phyloP scores from a whole-genome alignment of 1,140 invertebrate species.

The Araneus ventricosus region DNA sequence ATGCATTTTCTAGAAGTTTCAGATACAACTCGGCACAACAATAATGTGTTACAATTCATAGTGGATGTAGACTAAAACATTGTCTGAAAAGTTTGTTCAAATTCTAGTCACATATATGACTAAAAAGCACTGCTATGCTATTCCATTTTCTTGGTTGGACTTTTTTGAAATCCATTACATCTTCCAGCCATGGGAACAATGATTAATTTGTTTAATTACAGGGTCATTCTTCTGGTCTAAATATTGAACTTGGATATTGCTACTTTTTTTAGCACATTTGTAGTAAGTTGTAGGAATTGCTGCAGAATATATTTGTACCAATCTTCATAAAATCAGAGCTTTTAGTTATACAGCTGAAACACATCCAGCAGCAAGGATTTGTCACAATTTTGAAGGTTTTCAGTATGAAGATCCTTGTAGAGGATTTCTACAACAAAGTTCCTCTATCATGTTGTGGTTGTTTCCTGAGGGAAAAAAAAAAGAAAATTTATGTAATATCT shows the following conservation, averaged over 20 bases:
- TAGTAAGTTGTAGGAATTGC: neutral
- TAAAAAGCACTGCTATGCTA: conserved; percentile 37
- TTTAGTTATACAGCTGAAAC: neutral
- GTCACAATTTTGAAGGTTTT: neutral
- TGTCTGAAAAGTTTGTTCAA: neutral
- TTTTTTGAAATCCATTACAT: neutral
- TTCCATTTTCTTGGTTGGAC: neutral
- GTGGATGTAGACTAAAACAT: neutral
- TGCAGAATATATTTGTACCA: neutral
- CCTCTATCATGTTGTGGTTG: neutral
- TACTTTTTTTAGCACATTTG: neutral
- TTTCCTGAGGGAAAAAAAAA: neutral
- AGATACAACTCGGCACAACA: conserved; percentile 6
- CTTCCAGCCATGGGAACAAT: neutral
- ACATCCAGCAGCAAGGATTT: conserved; percentile 20
- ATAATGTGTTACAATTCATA: conserved; percentile 12
- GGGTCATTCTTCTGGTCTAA: neutral
- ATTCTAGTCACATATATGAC: conserved; percentile 27
- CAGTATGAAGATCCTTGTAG: neutral
- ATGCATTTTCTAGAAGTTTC: conserved; percentile 14
- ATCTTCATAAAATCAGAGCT: neutral
- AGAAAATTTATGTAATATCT: too few species aligned
- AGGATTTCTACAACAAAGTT: neutral
- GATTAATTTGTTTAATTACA: neutral
- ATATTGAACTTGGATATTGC: neutral